Percentiles rank a stretch among this genome's conserved stretches.
Evolutionary conservation across 2,113 vertebrate species (phyloP).

Genomic region (Psittacula cyanocephala): DNA sequence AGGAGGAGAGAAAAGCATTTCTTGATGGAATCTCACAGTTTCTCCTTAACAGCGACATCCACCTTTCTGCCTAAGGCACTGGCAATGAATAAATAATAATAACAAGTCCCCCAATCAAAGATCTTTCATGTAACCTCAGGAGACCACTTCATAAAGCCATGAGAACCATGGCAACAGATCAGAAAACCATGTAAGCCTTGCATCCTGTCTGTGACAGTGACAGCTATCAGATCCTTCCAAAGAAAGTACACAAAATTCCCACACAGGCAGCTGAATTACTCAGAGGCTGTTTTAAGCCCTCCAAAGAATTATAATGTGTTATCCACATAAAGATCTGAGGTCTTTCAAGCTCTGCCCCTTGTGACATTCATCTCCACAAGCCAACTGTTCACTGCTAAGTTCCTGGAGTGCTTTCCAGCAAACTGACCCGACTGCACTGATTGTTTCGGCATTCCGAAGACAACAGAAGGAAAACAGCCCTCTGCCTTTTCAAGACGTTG

Average conservation of each 20-base stretch:
- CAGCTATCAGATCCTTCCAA: background rate
- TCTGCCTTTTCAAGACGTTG: background rate
- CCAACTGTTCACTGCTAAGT: background rate
- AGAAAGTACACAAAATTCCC: conserved; percentile 17
- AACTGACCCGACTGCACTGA: background rate
- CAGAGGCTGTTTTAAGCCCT: background rate
- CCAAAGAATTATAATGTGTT: background rate
- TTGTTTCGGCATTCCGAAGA: background rate
- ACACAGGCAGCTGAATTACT: background rate
- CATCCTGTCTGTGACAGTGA: conserved; percentile 22
- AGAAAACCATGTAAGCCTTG: background rate
- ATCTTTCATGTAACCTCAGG: background rate
- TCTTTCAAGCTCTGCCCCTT: background rate
- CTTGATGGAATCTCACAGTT: background rate
- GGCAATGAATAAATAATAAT: background rate
- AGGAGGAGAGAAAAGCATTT: background rate
- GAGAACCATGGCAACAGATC: conserved; percentile 14
- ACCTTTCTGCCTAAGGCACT: background rate
- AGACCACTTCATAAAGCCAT: background rate
- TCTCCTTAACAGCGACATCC: background rate
- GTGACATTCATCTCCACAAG: background rate
- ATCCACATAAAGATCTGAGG: background rate
- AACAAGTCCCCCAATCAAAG: background rate
- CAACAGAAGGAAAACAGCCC: background rate
- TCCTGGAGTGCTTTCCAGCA: background rate